Conservation (phyloP, 2,113 vertebrate genomes). For the Callospermophilus lateralis region DNA sequence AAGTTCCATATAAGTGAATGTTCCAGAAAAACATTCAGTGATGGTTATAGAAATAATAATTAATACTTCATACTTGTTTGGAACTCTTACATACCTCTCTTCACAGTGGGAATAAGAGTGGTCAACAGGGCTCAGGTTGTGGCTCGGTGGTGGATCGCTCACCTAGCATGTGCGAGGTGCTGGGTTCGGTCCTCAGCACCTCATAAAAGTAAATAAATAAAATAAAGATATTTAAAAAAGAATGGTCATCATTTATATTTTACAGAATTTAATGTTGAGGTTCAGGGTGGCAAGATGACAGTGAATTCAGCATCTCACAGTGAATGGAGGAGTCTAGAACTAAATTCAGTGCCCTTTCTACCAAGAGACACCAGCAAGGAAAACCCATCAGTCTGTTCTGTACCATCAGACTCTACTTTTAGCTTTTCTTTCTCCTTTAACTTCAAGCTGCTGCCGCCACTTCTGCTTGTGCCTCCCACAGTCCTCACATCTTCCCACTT, state of each 20-base stretch:
- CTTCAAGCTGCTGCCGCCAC: not conserved
- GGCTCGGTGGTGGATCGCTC: too few relatives aligned
- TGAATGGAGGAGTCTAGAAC: not conserved
- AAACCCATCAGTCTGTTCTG: not conserved
- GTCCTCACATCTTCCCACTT: not conserved
- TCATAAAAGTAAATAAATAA: too few relatives aligned
- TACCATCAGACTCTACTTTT: not conserved
- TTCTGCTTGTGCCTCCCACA: not conserved
- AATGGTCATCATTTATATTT: not conserved
- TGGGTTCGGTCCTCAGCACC: too few relatives aligned
- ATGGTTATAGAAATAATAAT: constrained; percentile 1
- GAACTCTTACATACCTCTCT: not conserved
- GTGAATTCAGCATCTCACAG: not conserved
- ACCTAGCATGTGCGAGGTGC: too few relatives aligned
- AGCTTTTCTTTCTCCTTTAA: constrained; percentile 1
- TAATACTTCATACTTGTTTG: not conserved
- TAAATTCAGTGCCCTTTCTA: not conserved
- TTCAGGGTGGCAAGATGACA: not conserved
- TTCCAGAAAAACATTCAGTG: not conserved
- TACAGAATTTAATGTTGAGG: not conserved
- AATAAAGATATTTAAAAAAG: not conserved
- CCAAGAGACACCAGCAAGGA: not conserved
- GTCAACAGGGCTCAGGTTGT: too few relatives aligned
- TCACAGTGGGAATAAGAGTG: not conserved
- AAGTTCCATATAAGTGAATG: not conserved